phyloP scores from a whole-genome alignment of 2,113 vertebrate species.

The human region GRCh38 chr4:170475001-170475500 shows the following conservation, averaged over 20 bases:
- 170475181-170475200: background rate
- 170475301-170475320: background rate
- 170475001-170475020: background rate
- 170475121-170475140: background rate
- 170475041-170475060: background rate
- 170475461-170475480: slow-evolving; percentile 60
- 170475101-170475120: background rate
- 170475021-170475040: background rate
- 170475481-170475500: slow-evolving; percentile 53
- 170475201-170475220: background rate
- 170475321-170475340: background rate
- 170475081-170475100: background rate
- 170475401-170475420: slow-evolving; percentile 53
- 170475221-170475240: background rate
- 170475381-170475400: slow-evolving; percentile 6
- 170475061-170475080: slow-evolving; percentile 12
- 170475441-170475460: slow-evolving; percentile 61
- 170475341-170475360: slow-evolving; percentile 42
- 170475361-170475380: background rate
- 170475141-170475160: background rate
- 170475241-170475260: background rate
- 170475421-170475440: slow-evolving; percentile 59
- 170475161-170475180: background rate
- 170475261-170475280: background rate
- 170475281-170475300: background rate